A percentile compares a stretch with the other conserved stretches of the same genome.
phyloP scores from a whole-genome alignment of 2,888 invertebrate species.

The Conistra vaccinii region DNA sequence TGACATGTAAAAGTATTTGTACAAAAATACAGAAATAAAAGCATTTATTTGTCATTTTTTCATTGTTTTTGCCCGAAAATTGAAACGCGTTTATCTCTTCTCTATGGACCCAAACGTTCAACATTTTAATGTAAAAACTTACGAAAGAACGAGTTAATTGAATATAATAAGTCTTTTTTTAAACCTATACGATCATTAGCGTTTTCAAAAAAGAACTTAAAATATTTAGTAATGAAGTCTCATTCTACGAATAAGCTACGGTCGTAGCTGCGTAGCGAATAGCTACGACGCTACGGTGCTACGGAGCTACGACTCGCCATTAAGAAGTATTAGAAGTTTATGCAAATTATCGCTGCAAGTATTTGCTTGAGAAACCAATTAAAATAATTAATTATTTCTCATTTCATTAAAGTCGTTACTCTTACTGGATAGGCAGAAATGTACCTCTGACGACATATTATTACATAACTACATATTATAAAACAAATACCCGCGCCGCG shows the following conservation, averaged over 20 bases:
- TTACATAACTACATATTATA: too few relatives aligned
- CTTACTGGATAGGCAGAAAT: background rate
- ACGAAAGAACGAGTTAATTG: too few relatives aligned
- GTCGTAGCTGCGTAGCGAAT: slow-evolving; percentile 51
- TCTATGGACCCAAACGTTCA: background rate
- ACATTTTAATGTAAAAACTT: too few relatives aligned
- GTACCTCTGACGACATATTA: background rate
- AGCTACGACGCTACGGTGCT: slow-evolving; percentile 41
- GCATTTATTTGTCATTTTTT: background rate
- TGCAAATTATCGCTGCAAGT: slow-evolving; percentile 53
- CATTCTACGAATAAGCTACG: slow-evolving; percentile 20
- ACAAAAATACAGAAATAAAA: background rate
- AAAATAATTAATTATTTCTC: slow-evolving; percentile 44
- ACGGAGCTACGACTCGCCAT: slow-evolving; percentile 38
- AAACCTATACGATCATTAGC: background rate
- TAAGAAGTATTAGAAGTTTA: slow-evolving; percentile 51
- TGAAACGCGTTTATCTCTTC: background rate
- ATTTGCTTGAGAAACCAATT: slow-evolving; percentile 44
- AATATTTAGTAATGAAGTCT: slow-evolving; percentile 34
- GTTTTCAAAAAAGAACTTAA: slow-evolving; percentile 14
- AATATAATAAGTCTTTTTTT: too few relatives aligned
- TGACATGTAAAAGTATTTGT: background rate
- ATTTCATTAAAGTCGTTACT: slow-evolving; percentile 33
- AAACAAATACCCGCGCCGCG: too few relatives aligned
- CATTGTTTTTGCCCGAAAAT: background rate